phyloP scores from a whole-genome alignment of 2,888 invertebrate genomes.

The Phasia obesa region DNA sequence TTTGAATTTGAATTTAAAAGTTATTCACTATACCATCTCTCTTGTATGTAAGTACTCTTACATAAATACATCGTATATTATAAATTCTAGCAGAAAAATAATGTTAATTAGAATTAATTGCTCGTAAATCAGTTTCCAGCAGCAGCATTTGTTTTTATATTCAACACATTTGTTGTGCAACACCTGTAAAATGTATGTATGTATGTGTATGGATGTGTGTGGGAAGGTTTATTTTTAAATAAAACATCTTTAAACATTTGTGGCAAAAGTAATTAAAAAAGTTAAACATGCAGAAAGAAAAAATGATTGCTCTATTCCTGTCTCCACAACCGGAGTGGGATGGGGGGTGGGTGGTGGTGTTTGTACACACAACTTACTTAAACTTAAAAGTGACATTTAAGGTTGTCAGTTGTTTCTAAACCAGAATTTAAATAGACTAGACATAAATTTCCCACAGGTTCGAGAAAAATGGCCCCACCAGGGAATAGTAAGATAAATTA shows the following conservation, averaged over 20 bases:
- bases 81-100: not conserved
- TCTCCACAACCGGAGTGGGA: no score
- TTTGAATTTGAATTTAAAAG: no score
- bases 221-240: not conserved
- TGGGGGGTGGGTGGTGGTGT: no score
- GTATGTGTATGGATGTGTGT: no score
- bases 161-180: not conserved
- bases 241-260: not conserved
- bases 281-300: constrained; percentile 9
- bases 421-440: constrained; percentile 9
- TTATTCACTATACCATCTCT: no score
- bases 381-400: constrained; percentile 9
- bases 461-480: constrained; percentile 3
- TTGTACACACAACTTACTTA: not conserved
- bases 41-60: no score
- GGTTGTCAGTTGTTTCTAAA: constrained; percentile 19
- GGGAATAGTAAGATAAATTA: constrained; percentile 1
- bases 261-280: constrained; percentile 35
- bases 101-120: constrained; percentile 51
- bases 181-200: not conserved
- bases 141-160: not conserved
- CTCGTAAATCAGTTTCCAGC: constrained; percentile 30
- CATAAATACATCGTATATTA: no score
- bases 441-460: constrained; percentile 42
- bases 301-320: constrained; percentile 44